phyloP scores from a whole-genome alignment of 2,888 invertebrate genomes.

The Chloroclystis v-ata region DNA sequence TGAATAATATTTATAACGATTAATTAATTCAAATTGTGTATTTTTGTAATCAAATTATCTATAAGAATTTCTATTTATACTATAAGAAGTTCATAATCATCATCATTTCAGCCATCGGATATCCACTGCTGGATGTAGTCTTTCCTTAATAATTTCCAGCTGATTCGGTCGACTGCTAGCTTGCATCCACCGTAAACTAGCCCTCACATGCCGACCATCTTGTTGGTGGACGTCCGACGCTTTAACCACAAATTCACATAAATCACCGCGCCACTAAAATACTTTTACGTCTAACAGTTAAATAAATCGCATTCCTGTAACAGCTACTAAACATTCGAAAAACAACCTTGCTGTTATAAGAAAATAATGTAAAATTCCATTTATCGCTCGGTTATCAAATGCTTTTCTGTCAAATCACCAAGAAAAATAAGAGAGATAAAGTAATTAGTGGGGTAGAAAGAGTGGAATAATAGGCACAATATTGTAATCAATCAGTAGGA shows the following conservation, averaged over 20 bases:
- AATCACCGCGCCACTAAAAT: constrained; percentile 1
- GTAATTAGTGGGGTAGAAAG: constrained; percentile 18
- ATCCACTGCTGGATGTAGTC: too few relatives aligned
- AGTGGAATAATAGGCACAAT: constrained; percentile 13
- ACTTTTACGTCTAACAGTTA: background rate
- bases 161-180: too few relatives aligned
- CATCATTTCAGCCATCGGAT: too few relatives aligned
- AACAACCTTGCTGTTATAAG: constrained; percentile 10
- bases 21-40: too few relatives aligned
- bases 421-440: constrained; percentile 18
- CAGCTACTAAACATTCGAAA: constrained; percentile 6
- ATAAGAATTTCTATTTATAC: too few relatives aligned
- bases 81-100: too few relatives aligned
- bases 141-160: too few relatives aligned
- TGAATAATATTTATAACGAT: too few relatives aligned
- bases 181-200: too few relatives aligned
- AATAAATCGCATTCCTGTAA: constrained; percentile 1
- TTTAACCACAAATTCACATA: background rate
- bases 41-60: too few relatives aligned
- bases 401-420: constrained; percentile 20
- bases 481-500: constrained; percentile 3
- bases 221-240: too few relatives aligned
- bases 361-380: constrained; percentile 12
- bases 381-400: constrained; percentile 19
- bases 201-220: too few relatives aligned